These are phyloP conservation scores for Parus major DNA, from an alignment of 2,113 vertebrate species.

Conservation along the genomic window DNA sequence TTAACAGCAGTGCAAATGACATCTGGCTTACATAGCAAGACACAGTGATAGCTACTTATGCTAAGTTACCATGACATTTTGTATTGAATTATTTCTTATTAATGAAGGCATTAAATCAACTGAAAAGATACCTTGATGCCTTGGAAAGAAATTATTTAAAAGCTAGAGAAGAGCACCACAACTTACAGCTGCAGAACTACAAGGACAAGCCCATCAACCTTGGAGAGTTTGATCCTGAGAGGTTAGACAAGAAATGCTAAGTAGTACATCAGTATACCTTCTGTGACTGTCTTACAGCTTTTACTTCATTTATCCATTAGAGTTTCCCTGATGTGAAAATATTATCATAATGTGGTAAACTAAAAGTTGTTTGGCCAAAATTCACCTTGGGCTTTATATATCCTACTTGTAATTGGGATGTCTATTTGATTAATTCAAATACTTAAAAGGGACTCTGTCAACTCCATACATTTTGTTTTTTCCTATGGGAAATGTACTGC, in stretches of 20 bases:
- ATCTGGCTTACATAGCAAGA: neutral
- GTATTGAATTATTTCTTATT: conserved; percentile 7
- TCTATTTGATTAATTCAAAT: neutral
- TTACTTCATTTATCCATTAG: neutral
- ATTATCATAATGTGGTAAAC: neutral
- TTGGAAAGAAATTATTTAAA: conserved; percentile 85
- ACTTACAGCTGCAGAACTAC: conserved; percentile 81
- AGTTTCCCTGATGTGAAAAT: neutral
- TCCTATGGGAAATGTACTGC: neutral
- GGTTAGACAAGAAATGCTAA: conserved; percentile 71
- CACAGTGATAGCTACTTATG: neutral
- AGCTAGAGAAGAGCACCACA: conserved; percentile 80
- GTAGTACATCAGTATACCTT: neutral
- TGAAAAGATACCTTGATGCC: conserved; percentile 81
- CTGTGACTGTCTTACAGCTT: neutral
- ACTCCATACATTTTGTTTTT: neutral
- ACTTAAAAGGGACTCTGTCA: neutral
- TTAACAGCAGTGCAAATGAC: neutral
- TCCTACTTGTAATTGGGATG: neutral
- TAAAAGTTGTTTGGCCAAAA: neutral
- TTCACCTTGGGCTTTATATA: neutral
- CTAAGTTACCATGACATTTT: neutral
- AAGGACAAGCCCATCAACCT: conserved; percentile 68
- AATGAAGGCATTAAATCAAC: conserved; percentile 79
- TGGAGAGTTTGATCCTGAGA: conserved; percentile 85